Evolutionary conservation across 2,797 vertebrate species (phyloP), one percentile per base, ranked within the genome.

Genomic region (Bucorvus abyssinicus): DNA sequence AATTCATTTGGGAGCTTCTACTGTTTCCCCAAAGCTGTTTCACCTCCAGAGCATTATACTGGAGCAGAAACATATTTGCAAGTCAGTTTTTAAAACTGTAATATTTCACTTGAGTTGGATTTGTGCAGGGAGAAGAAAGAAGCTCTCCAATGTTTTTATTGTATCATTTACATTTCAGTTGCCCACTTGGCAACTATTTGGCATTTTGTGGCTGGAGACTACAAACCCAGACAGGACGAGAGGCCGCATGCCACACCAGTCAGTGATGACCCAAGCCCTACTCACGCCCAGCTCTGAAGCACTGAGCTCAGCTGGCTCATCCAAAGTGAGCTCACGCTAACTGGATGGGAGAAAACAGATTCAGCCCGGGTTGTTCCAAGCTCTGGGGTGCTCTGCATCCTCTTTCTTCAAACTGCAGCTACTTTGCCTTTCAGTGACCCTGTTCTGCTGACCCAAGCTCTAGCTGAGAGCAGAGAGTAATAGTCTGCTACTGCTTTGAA

Each of bases 51-150:
- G 13, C n/a, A 80, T 78, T 56, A 16, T n/a, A 68, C 8, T 67
- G 69, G 87, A 55, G 45, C 27, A 91, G 69, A 94, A 64, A 75
- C n/a, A 49, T 81, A 89, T 87, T 91, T 85, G 50, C 79, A 87
- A 75, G 53, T 85, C 9, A 8, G 40, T 77, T 89, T 91, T 87
- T 53, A 78, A 81, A 75, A 80, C 9, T 26, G 6, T 56, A 40
- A 40, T 83, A 85, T 91, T 95, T 91, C 75, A 74, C 29, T 67
- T 52, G 53, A 44, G 49, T 75, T 85, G 40, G 36, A 60, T 84
- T 91, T 89, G 73, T 61, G 36, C 7, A 10, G 42, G 30, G 16
- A 87, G 17, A 80, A 22, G 63, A 87, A 81, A 95, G 45, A 89
- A 84, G 13, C 17, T 89, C 50, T 87, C 42, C 57, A 68, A 3